These are phyloP conservation scores for Timema podura DNA, from an alignment of 2,888 invertebrate species.

Conservation along the genomic window DNA sequence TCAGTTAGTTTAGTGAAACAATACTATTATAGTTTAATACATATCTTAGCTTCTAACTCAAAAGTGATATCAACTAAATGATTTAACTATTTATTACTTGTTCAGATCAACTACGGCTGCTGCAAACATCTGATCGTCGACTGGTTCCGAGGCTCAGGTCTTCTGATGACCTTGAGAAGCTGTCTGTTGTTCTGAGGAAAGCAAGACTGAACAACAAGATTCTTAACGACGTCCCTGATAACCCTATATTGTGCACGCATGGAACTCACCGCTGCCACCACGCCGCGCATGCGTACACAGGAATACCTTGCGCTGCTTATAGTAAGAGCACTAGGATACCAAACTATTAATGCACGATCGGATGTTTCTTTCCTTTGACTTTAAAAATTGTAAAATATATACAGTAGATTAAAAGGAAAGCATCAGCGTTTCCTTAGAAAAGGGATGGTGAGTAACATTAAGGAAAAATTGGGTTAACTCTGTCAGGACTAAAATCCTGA, in stretches of 20 bases:
- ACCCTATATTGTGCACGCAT: constrained; percentile 77
- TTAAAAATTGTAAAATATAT: no score
- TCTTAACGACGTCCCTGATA: constrained; percentile 49
- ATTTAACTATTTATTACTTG: no score
- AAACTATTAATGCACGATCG: background rate
- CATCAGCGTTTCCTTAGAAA: no score
- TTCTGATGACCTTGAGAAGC: constrained; percentile 42
- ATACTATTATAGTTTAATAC: no score
- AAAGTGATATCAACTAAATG: no score
- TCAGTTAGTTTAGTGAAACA: no score
- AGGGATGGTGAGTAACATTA: no score
- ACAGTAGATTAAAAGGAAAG: no score
- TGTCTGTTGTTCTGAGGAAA: constrained; percentile 39
- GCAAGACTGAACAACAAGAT: constrained; percentile 38
- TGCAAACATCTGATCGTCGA: constrained; percentile 40
- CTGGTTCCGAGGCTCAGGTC: constrained; percentile 42
- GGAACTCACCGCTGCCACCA: constrained; percentile 87
- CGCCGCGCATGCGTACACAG: constrained; percentile 87
- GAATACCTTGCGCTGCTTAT: constrained; percentile 82
- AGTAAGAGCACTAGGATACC: constrained; percentile 56
- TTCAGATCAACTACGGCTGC: constrained; percentile 62
- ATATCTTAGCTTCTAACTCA: no score
- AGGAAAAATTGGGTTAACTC: no score
- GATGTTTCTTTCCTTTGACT: background rate
- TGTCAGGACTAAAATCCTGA: no score